Percentiles rank a stretch among this genome's conserved stretches.
phyloP scores from a whole-genome alignment of 2,113 vertebrate genomes.

The Notarius quadriscutis region DNA sequence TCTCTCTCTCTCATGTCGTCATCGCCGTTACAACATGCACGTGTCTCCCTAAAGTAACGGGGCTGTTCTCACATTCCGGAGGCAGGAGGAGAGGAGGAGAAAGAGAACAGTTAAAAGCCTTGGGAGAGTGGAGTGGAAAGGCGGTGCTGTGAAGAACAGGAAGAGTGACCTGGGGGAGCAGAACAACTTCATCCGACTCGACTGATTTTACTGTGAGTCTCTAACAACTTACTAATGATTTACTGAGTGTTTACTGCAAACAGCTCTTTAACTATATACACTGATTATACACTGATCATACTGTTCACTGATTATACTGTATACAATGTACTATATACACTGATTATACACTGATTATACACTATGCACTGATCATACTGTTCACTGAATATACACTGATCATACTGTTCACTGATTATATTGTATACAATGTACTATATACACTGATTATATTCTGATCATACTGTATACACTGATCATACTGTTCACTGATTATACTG shows the following conservation, averaged over 20 bases:
- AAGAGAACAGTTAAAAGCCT: slow-evolving; percentile 4
- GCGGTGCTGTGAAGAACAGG: neutral
- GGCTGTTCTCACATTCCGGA: slow-evolving; percentile 7
- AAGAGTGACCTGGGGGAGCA: neutral
- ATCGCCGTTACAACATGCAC: neutral
- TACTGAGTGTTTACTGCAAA: neutral
- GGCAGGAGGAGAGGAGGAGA: slow-evolving; percentile 15
- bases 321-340: neutral
- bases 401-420: no score
- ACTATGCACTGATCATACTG: neutral
- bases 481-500: neutral
- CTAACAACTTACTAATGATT: neutral
- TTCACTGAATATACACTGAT: neutral
- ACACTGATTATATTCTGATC: no score
- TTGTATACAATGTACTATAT: neutral
- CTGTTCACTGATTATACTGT: no score
- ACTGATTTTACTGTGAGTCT: slow-evolving; percentile 10
- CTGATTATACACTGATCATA: no score
- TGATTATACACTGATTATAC: neutral
- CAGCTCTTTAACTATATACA: neutral
- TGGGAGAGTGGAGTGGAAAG: neutral
- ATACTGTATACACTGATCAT: no score
- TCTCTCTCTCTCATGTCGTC: neutral
- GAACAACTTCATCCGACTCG: slow-evolving; percentile 11
- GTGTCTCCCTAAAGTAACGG: neutral